These are phyloP conservation scores for Heliconius cydno DNA, from an alignment of 2,888 invertebrate species.

Conservation along the genomic window DNA sequence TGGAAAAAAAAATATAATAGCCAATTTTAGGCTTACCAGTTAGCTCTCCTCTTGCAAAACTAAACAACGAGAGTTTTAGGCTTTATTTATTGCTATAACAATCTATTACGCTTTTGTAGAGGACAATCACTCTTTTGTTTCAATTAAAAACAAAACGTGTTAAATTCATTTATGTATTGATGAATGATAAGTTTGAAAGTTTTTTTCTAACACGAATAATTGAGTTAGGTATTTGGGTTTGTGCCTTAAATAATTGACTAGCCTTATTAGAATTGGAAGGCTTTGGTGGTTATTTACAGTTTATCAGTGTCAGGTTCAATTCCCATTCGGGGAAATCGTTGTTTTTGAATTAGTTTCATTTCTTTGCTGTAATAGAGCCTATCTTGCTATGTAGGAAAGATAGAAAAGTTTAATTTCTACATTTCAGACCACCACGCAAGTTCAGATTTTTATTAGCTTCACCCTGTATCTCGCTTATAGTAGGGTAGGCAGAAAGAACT, in stretches of 20 bases:
- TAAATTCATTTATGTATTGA: slow-evolving; percentile 34
- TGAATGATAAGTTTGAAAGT: slow-evolving; percentile 43
- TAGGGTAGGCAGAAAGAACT: too few species aligned
- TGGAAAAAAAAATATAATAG: too few species aligned
- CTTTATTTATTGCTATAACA: slow-evolving; percentile 18
- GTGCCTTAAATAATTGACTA: neutral
- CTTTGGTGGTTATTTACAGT: neutral
- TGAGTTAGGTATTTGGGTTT: neutral
- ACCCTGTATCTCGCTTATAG: neutral
- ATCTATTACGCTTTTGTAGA: slow-evolving; percentile 15
- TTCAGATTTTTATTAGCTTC: neutral
- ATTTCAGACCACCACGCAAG: too few species aligned
- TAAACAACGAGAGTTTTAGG: slow-evolving; percentile 10
- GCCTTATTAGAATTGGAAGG: neutral
- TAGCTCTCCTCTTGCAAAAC: neutral
- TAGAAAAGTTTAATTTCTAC: too few species aligned
- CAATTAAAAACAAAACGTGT: slow-evolving; percentile 41
- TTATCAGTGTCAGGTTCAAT: neutral
- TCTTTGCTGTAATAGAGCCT: too few species aligned
- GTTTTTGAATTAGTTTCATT: too few species aligned
- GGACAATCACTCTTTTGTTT: slow-evolving; percentile 40
- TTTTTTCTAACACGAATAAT: slow-evolving; percentile 27
- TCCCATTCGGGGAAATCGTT: too few species aligned
- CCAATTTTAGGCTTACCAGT: neutral
- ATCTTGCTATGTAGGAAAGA: too few species aligned